Conservation (phyloP, 1,140 invertebrate genomes). For the Bombus waltoni region DNA sequence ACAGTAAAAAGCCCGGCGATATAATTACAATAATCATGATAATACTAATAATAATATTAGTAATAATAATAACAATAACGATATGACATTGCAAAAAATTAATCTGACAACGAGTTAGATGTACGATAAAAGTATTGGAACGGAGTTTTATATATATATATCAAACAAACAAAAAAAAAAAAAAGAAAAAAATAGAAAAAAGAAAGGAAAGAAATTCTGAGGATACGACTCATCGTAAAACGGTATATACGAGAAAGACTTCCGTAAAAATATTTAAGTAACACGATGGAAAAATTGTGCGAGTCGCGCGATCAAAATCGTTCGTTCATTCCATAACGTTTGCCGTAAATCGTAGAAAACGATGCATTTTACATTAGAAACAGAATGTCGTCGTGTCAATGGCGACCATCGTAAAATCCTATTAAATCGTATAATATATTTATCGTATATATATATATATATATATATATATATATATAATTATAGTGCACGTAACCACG, state of each 20-base stretch:
- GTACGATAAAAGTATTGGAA: not conserved
- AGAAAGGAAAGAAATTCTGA: not conserved
- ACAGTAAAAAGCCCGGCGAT: conserved; percentile 23
- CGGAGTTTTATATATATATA: not conserved
- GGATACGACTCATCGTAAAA: not conserved
- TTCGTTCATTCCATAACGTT: not conserved
- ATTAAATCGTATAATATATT: conserved; percentile 12
- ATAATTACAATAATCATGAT: not conserved
- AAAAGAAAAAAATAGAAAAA: too few relatives aligned
- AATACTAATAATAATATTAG: conserved; percentile 6
- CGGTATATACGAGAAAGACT: conserved; percentile 1
- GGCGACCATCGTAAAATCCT: conserved; percentile 49
- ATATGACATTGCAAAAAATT: conserved; percentile 13
- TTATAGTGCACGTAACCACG: conserved; percentile 13
- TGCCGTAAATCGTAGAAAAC: conserved; percentile 1
- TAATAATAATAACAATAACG: conserved; percentile 37
- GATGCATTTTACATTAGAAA: conserved; percentile 32
- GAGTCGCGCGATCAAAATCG: conserved; percentile 20
- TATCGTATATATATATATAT: not conserved
- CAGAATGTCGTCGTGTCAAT: conserved; percentile 31
- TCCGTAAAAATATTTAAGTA: conserved; percentile 67
- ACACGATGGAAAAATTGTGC: conserved; percentile 55
- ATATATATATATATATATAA: conserved; percentile 1
- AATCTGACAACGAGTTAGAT: not conserved
- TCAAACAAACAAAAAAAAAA: not conserved